Base-by-base conservation (phyloP, 2,888 invertebrate species). In the Synanthedon vespiformis region DNA sequence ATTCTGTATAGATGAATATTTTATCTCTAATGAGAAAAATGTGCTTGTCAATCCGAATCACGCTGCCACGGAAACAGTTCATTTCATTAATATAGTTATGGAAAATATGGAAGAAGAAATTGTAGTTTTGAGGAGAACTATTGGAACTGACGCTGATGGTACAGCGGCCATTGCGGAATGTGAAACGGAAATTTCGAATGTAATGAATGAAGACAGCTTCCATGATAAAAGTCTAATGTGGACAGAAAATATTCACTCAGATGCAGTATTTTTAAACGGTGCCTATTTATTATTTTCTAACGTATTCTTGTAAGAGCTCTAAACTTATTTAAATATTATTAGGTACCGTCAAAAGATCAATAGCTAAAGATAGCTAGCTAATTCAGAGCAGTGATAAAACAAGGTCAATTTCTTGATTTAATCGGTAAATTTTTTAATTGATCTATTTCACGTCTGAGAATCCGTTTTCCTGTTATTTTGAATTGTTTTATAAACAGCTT, bases 241-340 rank as follows among this genome's bases (percentile, higher is more conserved):
- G 22, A 59, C 61, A 14, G 74, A 73, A 58, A 69, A 71, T 59
- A 59, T 67, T 40, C 59, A 68, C 44, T 74, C 78, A 1, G 68
- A 78, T 58, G 72, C 74, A 40, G 75, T 84, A 64, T 84, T 84
- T 66, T 65, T 83, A 55, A 71, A 76, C 53, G 86, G 86, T 85
- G 73, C 50, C 18, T 18, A 50, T 50, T 18, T 49, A 16, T 49
- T 49, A 10, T 12, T 22, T 16, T 10, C 34, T 34, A 34, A 34
- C 3, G 2, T 34, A 34, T 34, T 34, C 10, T 34, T 34, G 10
- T 10, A 34, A 34, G 34, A 34, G 10, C 10, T 34, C 34, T 34
- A 34, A 10, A 34, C 34, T 34, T 10, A 8, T 34, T 34, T 34
- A 34, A 34, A 34, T 34, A 34, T 10, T 34, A 34, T 34, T 34